phyloP scores from a whole-genome alignment of 2,888 invertebrate genomes.

The Mimachlamys varia region DNA sequence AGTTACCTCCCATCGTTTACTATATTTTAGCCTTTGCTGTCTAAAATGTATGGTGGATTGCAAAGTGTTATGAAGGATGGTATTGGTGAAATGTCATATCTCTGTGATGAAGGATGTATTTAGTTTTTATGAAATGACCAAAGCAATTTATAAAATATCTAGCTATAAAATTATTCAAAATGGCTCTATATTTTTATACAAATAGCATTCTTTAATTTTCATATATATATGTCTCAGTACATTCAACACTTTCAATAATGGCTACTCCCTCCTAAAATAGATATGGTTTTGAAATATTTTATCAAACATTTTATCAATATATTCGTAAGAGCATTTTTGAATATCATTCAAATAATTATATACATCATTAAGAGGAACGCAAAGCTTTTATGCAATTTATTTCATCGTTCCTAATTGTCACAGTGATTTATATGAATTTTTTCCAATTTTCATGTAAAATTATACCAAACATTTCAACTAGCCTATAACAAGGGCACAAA shows the following conservation, averaged over 20 bases:
- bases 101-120: conserved; percentile 33
- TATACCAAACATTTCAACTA: background rate
- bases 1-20: conserved; percentile 10
- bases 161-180: conserved; percentile 20
- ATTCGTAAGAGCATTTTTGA: conserved; percentile 36
- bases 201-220: conserved; percentile 31
- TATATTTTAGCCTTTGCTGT: conserved; percentile 3
- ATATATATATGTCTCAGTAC: conserved; percentile 15
- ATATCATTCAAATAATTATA: background rate
- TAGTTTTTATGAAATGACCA: conserved; percentile 36
- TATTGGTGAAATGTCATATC: background rate
- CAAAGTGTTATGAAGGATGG: background rate
- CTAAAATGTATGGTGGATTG: background rate
- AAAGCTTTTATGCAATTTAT: background rate
- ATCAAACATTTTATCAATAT: conserved; percentile 34
- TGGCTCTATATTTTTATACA: conserved; percentile 36
- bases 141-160: conserved; percentile 28
- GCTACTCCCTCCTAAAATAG: conserved; percentile 32
- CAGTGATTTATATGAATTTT: background rate
- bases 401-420: background rate
- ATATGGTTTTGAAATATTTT: conserved; percentile 13
- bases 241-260: conserved; percentile 28
- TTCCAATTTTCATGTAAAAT: background rate
- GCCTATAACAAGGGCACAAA: background rate
- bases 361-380: background rate